Evolutionary conservation across 2,113 vertebrate species (phyloP).

Genomic region (Poecilia latipinna): DNA sequence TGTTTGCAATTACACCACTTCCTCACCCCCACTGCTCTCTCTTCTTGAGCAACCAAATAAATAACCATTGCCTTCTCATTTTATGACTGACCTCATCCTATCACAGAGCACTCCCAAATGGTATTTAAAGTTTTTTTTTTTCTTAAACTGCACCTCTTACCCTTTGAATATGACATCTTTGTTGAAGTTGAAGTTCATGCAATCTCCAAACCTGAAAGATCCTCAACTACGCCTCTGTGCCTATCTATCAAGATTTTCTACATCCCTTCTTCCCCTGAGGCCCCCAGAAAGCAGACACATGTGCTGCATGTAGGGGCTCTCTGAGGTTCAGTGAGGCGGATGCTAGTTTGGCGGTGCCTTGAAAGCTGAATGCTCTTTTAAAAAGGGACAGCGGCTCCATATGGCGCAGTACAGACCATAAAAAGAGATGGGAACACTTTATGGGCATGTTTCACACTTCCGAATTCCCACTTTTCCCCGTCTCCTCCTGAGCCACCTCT

Average conservation of each 20-base stretch:
- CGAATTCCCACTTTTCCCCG: conserved; percentile 65
- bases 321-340: conserved; percentile 66
- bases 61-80: conserved; percentile 47
- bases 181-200: not conserved
- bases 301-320: conserved; percentile 73
- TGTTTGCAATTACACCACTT: conserved; percentile 80
- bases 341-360: conserved; percentile 66
- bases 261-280: conserved; percentile 54
- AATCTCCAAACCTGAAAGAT: not conserved
- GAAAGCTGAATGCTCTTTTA: conserved; percentile 74
- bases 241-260: conserved; percentile 44
- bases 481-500: conserved; percentile 31
- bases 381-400: conserved; percentile 73
- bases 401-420: conserved; percentile 71
- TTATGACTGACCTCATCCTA: conserved; percentile 30
- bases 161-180: not conserved
- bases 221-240: not conserved
- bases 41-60: conserved; percentile 51
- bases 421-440: conserved; percentile 74
- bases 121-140: conserved; percentile 20
- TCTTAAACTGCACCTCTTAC: not conserved
- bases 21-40: conserved; percentile 60
- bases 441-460: conserved; percentile 84
- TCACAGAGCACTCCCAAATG: conserved; percentile 14
- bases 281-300: conserved; percentile 66